Evolutionary conservation across 2,888 invertebrate genomes (phyloP), one percentile per base, ranked within the genome.

Genomic region (Globia sparganii): DNA sequence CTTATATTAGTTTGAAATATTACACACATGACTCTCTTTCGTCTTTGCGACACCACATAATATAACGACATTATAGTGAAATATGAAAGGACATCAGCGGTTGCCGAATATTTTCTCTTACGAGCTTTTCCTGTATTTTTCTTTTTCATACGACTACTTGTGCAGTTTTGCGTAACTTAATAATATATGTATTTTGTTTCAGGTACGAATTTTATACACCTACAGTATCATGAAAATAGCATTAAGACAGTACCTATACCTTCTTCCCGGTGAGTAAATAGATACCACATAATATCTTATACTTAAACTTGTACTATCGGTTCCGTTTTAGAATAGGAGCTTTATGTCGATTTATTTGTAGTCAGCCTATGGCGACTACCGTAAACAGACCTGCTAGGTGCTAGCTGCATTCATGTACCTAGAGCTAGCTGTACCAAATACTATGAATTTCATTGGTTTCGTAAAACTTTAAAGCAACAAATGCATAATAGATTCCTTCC

Each of bases 21-120:
- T 74, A 65, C 73, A 73, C 65, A 78, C 76, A 72, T 59, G 78
- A 77, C 37, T 34, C 37, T 72, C 74, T 78, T 80, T 81, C 76
- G 67, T 85, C 83, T 80, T 79, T 79, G 76, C 68, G 79, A 83
- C 88, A 87, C 75, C 72, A 83, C 75, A 80, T 85, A 78, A 79
- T 82, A 82, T 86, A 88, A 82, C 76, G 72, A 86, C 79, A 85
- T 87, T 83, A 88, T 85, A 87, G 80, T 87, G 85, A 83, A 85
- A 87, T 85, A 88, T 88, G 77, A 86, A 85, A 80, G 81, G 83
- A 84, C 87, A 87, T 87, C 84, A 88, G 74, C 43, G 80, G 75
- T 77, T 83, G 80, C 78, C 79, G 66, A 85, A 85, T 82, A 85
- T 88, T 83, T 85, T 81, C 72, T 77, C 66, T 83, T 78, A 77